These are phyloP conservation scores for Rambutsinella grinnellia DNA, from an alignment of 2,888 invertebrate species.

Conservation along the genomic window DNA sequence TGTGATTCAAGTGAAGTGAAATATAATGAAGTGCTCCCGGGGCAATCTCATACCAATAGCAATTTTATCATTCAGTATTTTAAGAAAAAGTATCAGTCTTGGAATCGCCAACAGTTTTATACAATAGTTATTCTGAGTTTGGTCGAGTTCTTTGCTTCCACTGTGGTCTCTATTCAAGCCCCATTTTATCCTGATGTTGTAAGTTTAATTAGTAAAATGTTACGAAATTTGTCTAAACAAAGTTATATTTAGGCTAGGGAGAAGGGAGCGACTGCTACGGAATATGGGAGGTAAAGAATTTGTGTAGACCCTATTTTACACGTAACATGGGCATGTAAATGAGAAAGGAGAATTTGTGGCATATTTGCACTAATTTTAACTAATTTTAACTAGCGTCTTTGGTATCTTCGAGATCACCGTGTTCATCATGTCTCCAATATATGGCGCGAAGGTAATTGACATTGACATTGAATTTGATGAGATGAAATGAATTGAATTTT, in stretches of 20 bases:
- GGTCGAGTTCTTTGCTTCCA: conserved; percentile 81
- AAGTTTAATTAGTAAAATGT: conserved; percentile 24
- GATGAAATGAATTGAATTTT: neutral
- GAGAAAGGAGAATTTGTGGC: no score
- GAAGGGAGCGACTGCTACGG: conserved; percentile 71
- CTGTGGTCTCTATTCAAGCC: conserved; percentile 71
- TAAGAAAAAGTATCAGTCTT: conserved; percentile 39
- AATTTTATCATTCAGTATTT: conserved; percentile 50
- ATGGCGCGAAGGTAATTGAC: conserved; percentile 68
- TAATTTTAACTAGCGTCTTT: no score
- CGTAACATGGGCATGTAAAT: no score
- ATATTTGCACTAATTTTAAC: no score
- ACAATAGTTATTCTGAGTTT: conserved; percentile 83
- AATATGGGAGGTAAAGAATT: no score
- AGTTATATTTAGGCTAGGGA: conserved; percentile 68
- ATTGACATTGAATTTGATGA: neutral
- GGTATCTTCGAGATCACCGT: conserved; percentile 71
- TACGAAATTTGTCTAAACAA: neutral
- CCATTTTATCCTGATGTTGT: conserved; percentile 71
- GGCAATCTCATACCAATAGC: no score
- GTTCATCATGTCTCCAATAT: conserved; percentile 70
- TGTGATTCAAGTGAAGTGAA: no score
- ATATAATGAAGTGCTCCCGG: no score
- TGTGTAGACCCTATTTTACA: no score
- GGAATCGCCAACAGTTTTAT: conserved; percentile 77